Conservation (phyloP, 1,140 invertebrate species). For the Cylas formicarius region DNA sequence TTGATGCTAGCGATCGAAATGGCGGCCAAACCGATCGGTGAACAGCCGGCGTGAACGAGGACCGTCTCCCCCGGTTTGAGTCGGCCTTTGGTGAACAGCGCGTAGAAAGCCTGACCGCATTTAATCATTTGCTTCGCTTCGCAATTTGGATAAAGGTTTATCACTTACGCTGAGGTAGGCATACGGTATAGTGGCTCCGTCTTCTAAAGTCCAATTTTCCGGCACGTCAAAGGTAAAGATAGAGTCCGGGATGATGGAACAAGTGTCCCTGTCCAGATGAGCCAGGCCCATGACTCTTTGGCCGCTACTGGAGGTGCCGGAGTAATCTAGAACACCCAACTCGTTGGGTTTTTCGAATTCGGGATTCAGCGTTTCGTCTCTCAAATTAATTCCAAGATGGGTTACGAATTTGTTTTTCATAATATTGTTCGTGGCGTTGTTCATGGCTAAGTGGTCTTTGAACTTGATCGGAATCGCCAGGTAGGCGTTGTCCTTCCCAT, state of each 20-base stretch:
- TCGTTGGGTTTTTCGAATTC: slow-evolving; percentile 24
- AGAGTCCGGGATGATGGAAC: slow-evolving; percentile 31
- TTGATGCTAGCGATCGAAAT: slow-evolving; percentile 53
- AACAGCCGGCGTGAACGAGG: slow-evolving; percentile 62
- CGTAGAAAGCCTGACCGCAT: slow-evolving; percentile 50
- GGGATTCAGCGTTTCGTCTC: slow-evolving; percentile 35
- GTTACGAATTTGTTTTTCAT: slow-evolving; percentile 25
- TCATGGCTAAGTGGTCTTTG: slow-evolving; percentile 24
- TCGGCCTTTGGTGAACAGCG: slow-evolving; percentile 49
- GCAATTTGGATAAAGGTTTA: not conserved
- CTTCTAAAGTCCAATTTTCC: slow-evolving; percentile 49
- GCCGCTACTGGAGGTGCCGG: slow-evolving; percentile 23
- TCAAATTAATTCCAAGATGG: slow-evolving; percentile 34
- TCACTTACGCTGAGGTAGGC: slow-evolving; percentile 48
- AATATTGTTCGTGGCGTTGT: slow-evolving; percentile 16
- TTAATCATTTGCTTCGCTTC: no score
- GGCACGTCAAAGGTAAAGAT: slow-evolving; percentile 51
- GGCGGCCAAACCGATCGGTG: slow-evolving; percentile 66
- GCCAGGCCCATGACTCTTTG: slow-evolving; percentile 35
- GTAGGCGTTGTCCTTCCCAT: slow-evolving; percentile 26
- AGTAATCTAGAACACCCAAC: slow-evolving; percentile 35
- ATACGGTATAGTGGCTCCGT: slow-evolving; percentile 57
- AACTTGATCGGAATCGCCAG: slow-evolving; percentile 27
- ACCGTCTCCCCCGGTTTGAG: slow-evolving; percentile 52
- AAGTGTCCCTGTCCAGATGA: slow-evolving; percentile 29